Base-by-base conservation (phyloP, 1,140 invertebrate species). In the Caenorhabditis tropicalis region DNA sequence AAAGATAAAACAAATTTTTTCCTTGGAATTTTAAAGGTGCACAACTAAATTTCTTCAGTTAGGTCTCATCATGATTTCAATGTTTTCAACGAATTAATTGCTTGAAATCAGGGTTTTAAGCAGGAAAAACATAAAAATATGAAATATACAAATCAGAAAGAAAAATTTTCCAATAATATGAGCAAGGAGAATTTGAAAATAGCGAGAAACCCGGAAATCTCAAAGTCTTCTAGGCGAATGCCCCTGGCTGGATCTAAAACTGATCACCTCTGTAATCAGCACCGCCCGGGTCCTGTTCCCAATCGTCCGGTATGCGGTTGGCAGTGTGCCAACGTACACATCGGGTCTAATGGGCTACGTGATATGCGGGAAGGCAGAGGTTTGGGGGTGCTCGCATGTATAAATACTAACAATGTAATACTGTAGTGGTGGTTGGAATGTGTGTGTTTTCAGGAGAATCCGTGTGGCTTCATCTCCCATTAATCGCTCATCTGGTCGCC, bases 341-440 rank as follows among this genome's bases (percentile, higher is more conserved):
- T 95, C 95, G 33, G 97, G 97, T 0, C 95, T 96, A 92, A 98
- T 99, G 86, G 97, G 96, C 3, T 97, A 97, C 91, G 92, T 98
- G 0, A 93, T 99, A 21, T 97, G 95, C 87, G 93, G 93, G 86
- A 92, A 93, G 74, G 92, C 93, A 31, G 31, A 83, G 82, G 82
- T 83, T 10, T n/a, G 19, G 0, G 2, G 16, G 5, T 21, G 24
- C 24, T 5, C 5, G 24, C 9, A 3, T 58, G 21, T 29, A 29
- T 19, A 74, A 39, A n/a, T 58, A 6, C 27, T 81, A 27, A 21
- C 49, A 15, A 82, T 33, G 16, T 53, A n/a, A 29, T 53, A 31
- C 6, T 21, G 29, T 70, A n/a, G 16, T 39, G 29, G 6, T 39
- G 36, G 2, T 24, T 27, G 12, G 36, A 7, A 15, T 29, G 49